phyloP scores from a whole-genome alignment of 2,797 vertebrate genomes.

The Taeniopygia guttata region DNA sequence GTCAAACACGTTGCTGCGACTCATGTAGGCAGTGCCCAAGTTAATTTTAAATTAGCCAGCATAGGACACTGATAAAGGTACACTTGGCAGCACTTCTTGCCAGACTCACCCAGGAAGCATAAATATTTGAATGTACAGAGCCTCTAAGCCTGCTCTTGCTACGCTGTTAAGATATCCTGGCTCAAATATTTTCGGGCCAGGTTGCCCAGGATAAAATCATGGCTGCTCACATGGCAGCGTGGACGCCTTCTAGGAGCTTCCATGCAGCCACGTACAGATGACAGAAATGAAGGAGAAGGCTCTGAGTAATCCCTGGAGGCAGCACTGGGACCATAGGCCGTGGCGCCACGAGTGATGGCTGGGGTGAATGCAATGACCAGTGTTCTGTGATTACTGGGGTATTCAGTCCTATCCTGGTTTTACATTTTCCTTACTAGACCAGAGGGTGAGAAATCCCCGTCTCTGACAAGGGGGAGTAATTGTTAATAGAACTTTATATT shows the following conservation, averaged over 20 bases:
- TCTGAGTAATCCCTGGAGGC: neutral
- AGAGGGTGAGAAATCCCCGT: neutral
- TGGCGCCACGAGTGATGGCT: neutral
- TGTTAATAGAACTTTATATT: neutral
- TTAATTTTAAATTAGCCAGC: conserved; percentile 51
- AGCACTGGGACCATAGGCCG: neutral
- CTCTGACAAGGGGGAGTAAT: neutral
- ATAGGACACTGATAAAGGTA: conserved; percentile 11
- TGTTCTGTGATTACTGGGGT: neutral
- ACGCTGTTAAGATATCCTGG: neutral
- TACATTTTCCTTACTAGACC: neutral
- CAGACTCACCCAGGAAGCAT: conserved; percentile 60
- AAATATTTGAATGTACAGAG: conserved; percentile 60
- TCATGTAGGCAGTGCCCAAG: conserved; percentile 25
- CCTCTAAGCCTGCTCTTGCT: neutral
- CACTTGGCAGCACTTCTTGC: conserved; percentile 24
- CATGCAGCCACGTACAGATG: rapidly evolving
- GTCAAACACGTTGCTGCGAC: neutral
- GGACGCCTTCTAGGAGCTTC: neutral
- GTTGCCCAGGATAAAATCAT: neutral
- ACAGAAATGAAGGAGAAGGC: neutral
- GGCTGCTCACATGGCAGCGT: neutral
- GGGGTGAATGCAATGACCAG: neutral
- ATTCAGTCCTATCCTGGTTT: neutral
- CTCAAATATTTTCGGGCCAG: neutral